Evolutionary conservation across 1,140 invertebrate species (phyloP).

Genomic region (Aphelinus certus): DNA sequence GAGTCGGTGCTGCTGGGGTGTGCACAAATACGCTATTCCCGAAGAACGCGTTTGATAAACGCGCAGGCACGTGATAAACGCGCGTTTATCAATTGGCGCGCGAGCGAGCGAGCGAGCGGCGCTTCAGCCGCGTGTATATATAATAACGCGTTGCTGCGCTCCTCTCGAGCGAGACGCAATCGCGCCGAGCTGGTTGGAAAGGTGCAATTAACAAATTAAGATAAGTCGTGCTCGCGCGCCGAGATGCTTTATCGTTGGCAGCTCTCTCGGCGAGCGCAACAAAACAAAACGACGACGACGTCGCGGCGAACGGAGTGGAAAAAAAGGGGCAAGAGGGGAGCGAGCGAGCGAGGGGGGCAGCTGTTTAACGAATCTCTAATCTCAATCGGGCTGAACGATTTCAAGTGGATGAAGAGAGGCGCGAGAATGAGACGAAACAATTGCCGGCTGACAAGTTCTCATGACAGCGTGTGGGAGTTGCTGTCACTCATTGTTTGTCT

Average conservation of each 20-base stretch:
- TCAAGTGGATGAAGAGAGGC: conserved; percentile 39
- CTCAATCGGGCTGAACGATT: conserved; percentile 52
- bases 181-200: background rate
- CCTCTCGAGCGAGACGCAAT: background rate
- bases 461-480: conserved; percentile 64
- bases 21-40: no score
- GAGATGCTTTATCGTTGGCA: background rate
- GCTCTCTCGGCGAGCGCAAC: background rate
- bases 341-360: background rate
- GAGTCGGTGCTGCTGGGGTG: no score
- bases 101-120: no score
- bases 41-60: no score
- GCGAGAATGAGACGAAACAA: conserved; percentile 41
- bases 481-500: conserved; percentile 63
- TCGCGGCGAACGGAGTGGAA: background rate
- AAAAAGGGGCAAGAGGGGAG: background rate
- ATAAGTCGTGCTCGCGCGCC: conserved; percentile 1
- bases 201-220: conserved; percentile 34
- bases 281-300: background rate
- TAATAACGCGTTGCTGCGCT: conserved; percentile 5
- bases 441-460: conserved; percentile 51
- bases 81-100: no score
- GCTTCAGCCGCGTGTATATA: background rate
- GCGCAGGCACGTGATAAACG: no score
- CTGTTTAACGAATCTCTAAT: conserved; percentile 45